Evolutionary conservation across 2,113 vertebrate genomes (phyloP).

Genomic region (Trogon surrucura): DNA sequence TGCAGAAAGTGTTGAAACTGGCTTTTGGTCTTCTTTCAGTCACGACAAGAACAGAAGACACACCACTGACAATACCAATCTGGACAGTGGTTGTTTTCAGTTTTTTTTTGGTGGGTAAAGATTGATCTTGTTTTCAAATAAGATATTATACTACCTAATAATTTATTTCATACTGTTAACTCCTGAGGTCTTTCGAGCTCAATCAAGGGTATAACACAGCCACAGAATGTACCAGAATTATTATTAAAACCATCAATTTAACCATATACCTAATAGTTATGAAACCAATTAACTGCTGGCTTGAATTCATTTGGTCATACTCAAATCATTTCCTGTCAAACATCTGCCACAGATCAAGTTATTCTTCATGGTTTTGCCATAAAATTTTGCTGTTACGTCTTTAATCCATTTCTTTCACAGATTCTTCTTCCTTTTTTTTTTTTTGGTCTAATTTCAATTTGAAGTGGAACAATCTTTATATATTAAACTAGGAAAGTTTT

Average conservation of each 20-base stretch:
- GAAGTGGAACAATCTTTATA: neutral
- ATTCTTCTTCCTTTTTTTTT: neutral
- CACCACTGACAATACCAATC: neutral
- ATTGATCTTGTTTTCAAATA: neutral
- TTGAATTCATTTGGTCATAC: neutral
- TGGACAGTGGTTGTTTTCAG: neutral
- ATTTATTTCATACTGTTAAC: neutral
- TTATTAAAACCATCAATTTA: neutral
- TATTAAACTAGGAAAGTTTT: neutral
- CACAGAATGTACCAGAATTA: neutral
- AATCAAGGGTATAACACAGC: neutral
- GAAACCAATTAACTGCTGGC: constrained; percentile 20
- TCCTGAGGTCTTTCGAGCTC: neutral
- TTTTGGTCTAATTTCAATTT: neutral
- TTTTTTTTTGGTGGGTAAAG: neutral
- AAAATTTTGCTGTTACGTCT: neutral
- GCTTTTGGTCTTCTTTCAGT: neutral
- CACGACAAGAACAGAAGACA: neutral
- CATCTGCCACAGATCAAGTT: constrained; percentile 43
- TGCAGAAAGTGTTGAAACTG: neutral
- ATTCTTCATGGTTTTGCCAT: neutral
- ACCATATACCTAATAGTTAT: neutral
- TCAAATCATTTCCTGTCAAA: neutral
- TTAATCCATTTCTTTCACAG: neutral
- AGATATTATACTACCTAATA: neutral